These are phyloP conservation scores for Hylomyscus alleni DNA, from an alignment of 2,797 vertebrate species.

Conservation along the genomic window DNA sequence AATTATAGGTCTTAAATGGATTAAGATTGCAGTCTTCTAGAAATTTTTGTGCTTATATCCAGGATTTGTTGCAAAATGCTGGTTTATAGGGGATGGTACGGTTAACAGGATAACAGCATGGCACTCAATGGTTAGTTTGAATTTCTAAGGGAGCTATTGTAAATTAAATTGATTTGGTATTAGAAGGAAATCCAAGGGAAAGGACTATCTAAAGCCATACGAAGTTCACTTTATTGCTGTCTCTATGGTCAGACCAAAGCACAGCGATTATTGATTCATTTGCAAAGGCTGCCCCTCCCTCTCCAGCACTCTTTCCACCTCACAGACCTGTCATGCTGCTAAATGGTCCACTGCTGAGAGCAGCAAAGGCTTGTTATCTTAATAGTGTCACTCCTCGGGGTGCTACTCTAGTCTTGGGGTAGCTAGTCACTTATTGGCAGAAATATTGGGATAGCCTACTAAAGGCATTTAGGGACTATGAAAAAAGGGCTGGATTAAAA, in stretches of 20 bases:
- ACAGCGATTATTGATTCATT: not conserved
- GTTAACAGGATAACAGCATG: not conserved
- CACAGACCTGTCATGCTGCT: not conserved
- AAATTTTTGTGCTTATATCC: slow-evolving; percentile 6
- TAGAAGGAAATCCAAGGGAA: slow-evolving; percentile 43
- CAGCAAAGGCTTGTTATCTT: slow-evolving; percentile 6
- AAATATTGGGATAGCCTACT: not conserved
- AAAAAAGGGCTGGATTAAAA: not conserved
- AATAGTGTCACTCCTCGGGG: slow-evolving; percentile 1
- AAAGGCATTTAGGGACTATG: not conserved
- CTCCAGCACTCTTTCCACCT: not conserved
- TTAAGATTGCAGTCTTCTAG: slow-evolving; percentile 43
- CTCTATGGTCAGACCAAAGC: not conserved
- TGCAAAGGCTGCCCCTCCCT: not conserved
- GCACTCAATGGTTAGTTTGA: not conserved
- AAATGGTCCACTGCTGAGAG: not conserved
- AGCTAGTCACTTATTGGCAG: slow-evolving; percentile 9
- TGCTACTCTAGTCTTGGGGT: not conserved
- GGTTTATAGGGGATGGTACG: not conserved
- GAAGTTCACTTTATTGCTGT: not conserved
- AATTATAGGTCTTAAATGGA: slow-evolving; percentile 9
- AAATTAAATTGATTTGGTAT: slow-evolving; percentile 52
- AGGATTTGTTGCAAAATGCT: slow-evolving; percentile 16
- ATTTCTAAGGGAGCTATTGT: slow-evolving; percentile 36
- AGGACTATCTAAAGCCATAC: not conserved